Percentiles rank a stretch among this genome's conserved stretches.
These are phyloP conservation scores for Serranus cabrilla DNA, from an alignment of 2,797 vertebrate genomes.

Conservation along the genomic window DNA sequence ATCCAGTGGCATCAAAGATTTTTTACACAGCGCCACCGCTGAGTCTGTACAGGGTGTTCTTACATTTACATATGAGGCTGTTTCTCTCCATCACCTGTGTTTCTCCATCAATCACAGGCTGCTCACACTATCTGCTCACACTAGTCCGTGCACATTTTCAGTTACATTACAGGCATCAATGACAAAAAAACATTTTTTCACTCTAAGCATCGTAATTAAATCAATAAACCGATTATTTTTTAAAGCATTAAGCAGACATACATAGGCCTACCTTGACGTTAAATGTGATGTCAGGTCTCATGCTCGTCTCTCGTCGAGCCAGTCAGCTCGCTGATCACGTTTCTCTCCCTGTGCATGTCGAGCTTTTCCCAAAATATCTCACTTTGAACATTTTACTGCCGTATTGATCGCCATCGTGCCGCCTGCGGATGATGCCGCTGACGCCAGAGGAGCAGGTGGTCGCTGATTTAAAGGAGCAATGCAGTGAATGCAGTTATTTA, in stretches of 20 bases:
- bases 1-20: neutral
- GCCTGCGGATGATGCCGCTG: constrained; percentile 71
- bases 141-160: neutral
- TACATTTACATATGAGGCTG: neutral
- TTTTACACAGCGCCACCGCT: neutral
- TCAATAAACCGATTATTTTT: neutral
- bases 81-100: constrained; percentile 13
- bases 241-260: neutral
- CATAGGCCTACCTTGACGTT: constrained; percentile 47
- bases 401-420: constrained; percentile 71
- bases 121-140: neutral
- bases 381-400: constrained; percentile 46
- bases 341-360: constrained; percentile 22
- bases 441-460: constrained; percentile 71
- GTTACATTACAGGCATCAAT: neutral
- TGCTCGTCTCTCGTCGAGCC: neutral
- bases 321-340: neutral
- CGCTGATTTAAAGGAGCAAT: constrained; percentile 76
- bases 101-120: neutral
- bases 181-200: neutral
- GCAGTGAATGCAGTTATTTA: neutral
- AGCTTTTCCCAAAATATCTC: constrained; percentile 46
- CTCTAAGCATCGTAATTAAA: neutral
- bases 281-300: neutral
- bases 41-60: constrained; percentile 30